Percentiles rank a stretch among this genome's conserved stretches.
Conservation (phyloP, 2,113 vertebrate species). For the Odobenus rosmarus region DNA sequence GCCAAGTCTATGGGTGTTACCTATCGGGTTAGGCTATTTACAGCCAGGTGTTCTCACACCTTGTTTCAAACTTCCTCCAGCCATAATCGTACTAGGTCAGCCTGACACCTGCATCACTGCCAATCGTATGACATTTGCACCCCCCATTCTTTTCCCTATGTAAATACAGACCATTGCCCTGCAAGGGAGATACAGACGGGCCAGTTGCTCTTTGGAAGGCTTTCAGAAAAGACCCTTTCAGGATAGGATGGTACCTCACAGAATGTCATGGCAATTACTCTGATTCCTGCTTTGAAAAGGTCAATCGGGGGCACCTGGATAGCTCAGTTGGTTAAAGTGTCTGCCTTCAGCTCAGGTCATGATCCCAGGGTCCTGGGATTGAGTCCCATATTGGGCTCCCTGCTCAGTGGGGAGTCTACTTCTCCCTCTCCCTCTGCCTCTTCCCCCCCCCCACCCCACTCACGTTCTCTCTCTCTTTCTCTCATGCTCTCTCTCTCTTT, state of each 20-base stretch:
- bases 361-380: not conserved
- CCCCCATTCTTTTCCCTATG: not conserved
- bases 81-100: not conserved
- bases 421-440: not conserved
- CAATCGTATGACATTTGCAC: not conserved
- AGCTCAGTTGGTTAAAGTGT: not conserved
- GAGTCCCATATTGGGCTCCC: too few species aligned
- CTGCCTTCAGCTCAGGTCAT: not conserved
- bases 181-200: not conserved
- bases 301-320: not conserved
- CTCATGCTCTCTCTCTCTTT: not conserved
- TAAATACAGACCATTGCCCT: not conserved
- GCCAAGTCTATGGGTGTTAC: not conserved
- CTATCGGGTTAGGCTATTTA: not conserved
- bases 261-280: not conserved
- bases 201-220: not conserved
- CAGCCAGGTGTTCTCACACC: not conserved
- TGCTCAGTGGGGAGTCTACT: not conserved
- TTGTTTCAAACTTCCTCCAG: not conserved
- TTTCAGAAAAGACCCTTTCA: not conserved
- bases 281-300: not conserved
- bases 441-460: rapidly evolving
- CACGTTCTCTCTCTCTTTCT: not conserved
- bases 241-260: not conserved
- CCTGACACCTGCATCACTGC: not conserved